A percentile compares a stretch with the other conserved stretches of the same genome.
phyloP scores from a whole-genome alignment of 1,140 invertebrate genomes.

The Galleria mellonella region DNA sequence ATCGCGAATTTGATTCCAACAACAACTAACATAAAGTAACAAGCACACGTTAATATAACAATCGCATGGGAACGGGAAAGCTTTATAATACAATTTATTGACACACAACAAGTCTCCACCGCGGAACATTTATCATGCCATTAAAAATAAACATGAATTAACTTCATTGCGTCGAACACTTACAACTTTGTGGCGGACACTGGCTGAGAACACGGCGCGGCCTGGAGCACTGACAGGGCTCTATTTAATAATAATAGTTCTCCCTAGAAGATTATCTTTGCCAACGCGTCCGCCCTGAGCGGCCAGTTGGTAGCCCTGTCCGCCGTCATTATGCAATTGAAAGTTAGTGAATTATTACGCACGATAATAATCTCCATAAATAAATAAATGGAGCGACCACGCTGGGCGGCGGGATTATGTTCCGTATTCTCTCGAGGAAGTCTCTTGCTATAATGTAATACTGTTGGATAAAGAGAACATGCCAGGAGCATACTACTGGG shows the following conservation, averaged over 20 bases:
- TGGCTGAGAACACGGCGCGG: constrained; percentile 8
- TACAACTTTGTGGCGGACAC: constrained; percentile 7
- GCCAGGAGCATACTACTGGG: no score
- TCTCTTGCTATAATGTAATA: no score
- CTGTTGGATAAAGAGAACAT: no score
- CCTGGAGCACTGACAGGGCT: constrained; percentile 52
- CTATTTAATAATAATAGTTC: constrained; percentile 61
- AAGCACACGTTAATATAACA: no score
- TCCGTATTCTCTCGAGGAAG: constrained; percentile 1
- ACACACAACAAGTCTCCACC: no score
- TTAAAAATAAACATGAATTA: constrained; percentile 19
- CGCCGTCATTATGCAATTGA: constrained; percentile 71
- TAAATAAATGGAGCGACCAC: constrained; percentile 49
- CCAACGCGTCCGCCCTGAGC: constrained; percentile 48
- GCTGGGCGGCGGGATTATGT: constrained; percentile 31
- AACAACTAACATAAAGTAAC: no score
- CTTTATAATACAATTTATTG: no score
- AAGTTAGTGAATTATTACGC: constrained; percentile 74
- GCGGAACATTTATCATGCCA: constrained; percentile 6
- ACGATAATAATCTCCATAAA: constrained; percentile 71
- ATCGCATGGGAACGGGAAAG: no score
- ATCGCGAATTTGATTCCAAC: no score
- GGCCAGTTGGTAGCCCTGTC: constrained; percentile 52
- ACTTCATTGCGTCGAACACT: constrained; percentile 7
- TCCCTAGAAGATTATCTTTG: constrained; percentile 49